A percentile compares a stretch with the other conserved stretches of the same genome.
These are phyloP conservation scores for Cyprinodon tularosa DNA, from an alignment of 2,113 vertebrate species.

Conservation along the genomic window DNA sequence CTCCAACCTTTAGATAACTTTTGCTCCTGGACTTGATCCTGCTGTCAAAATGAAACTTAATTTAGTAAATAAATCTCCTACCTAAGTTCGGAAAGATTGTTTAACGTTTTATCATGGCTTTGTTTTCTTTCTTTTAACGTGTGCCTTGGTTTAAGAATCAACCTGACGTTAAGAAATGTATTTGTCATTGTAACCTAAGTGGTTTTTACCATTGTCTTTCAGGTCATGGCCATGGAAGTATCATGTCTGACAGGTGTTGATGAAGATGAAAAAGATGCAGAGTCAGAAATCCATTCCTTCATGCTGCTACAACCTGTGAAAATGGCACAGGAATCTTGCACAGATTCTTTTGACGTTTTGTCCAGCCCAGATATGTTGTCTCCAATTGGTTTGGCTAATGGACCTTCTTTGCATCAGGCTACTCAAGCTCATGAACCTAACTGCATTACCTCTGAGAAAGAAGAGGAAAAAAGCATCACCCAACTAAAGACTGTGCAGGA, in stretches of 20 bases:
- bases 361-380: slow-evolving; percentile 85
- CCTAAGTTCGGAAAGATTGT: too few relatives aligned
- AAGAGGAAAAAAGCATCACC: slow-evolving; percentile 90
- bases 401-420: slow-evolving; percentile 88
- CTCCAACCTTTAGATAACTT: too few relatives aligned
- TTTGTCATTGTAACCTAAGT: slow-evolving; percentile 34
- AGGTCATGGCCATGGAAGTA: slow-evolving; percentile 82
- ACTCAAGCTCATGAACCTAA: slow-evolving; percentile 84
- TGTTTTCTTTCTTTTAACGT: neutral
- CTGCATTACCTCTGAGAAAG: slow-evolving; percentile 82
- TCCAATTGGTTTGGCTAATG: slow-evolving; percentile 88
- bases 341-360: slow-evolving; percentile 76
- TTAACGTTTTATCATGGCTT: too few relatives aligned
- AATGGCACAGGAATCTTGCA: slow-evolving; percentile 77
- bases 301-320: slow-evolving; percentile 83
- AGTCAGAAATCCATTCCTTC: slow-evolving; percentile 82
- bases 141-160: neutral
- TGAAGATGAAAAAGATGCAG: slow-evolving; percentile 88
- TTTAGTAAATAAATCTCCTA: too few relatives aligned
- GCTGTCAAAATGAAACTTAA: too few relatives aligned
- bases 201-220: slow-evolving; percentile 62
- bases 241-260: slow-evolving; percentile 88
- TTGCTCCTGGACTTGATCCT: too few relatives aligned
- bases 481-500: slow-evolving; percentile 88
- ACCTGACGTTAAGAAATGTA: neutral